Conservation (phyloP, 2,797 vertebrate species). For the Garrulus glandarius region DNA sequence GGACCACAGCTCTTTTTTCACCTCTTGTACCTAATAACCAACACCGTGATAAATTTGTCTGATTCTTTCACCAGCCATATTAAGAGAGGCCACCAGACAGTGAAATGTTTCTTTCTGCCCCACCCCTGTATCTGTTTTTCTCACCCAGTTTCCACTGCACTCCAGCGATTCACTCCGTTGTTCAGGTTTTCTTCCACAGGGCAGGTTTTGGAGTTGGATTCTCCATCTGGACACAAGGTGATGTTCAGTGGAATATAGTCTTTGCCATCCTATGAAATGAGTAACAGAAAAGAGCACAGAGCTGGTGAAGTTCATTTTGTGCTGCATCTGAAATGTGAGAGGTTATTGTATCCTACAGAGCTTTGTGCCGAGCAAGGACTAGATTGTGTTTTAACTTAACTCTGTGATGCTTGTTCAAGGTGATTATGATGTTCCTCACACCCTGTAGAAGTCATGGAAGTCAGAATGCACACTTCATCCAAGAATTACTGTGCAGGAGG, state of each 20-base stretch:
- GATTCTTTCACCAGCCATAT: not conserved
- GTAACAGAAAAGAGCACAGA: not conserved
- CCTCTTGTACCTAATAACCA: not conserved
- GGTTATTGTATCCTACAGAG: not conserved
- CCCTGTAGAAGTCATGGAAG: not conserved
- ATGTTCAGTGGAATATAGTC: conserved; percentile 95
- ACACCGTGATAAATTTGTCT: not conserved
- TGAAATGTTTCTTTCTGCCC: not conserved
- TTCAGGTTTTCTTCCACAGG: conserved; percentile 75
- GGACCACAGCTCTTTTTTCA: not conserved
- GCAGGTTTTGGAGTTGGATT: conserved; percentile 66
- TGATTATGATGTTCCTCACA: not conserved
- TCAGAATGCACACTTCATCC: not conserved
- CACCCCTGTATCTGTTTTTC: not conserved
- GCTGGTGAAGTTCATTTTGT: not conserved
- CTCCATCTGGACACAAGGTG: conserved; percentile 78
- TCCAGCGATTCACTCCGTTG: conserved; percentile 75
- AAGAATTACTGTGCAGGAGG: not conserved
- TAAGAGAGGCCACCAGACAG: not conserved
- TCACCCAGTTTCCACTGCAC: conserved; percentile 83
- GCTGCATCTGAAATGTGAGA: not conserved
- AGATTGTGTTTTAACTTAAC: not conserved
- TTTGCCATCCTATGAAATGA: conserved; percentile 85
- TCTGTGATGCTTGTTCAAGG: not conserved
- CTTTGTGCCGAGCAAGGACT: not conserved